Base-by-base conservation (phyloP, 1,140 invertebrate species). In the Aphis craccivora region DNA sequence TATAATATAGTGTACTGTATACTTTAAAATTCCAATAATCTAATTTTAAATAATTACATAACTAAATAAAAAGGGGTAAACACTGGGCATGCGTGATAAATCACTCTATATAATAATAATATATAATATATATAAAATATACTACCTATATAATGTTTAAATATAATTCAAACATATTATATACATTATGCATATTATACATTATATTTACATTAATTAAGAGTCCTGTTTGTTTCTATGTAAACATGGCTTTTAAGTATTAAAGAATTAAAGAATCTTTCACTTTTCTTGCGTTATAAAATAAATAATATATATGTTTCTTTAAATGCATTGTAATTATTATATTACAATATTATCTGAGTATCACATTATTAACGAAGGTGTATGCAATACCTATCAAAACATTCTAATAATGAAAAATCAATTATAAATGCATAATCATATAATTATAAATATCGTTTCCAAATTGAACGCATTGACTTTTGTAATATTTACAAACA, bases 401-500 rank as follows among this genome's bases (percentile, higher is more conserved):
- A 67, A 18, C 14, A 67, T n/a, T n/a, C 30, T n/a, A 67, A 4
- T n/a, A 67, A 67, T 67, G 14, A n/a, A 67, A 67, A 67, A 67
- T 18, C 60, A 18, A 67, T 67, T 67, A 67, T n/a, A 14, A 14
- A 87, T 37, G 37, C 23, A 84, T 3, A 25, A 84, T 7, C 43
- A 40, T 84, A 84, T 84, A 84, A 84, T 84, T 20, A 23, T 43
- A 84, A 43, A 30, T 67, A 67, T 25, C 14, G 3, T 84, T 84
- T 40, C 23, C 83, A 84, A 84, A 84, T 43, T 84, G 30, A 11
- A 43, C 23, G 23, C 3, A 43, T 86, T n/a, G 84, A 45, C 25
- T 86, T 86, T 18, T 86, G 25, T 87, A 87, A 35, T 87, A 87
- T 87, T 87, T 87, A 87, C 30, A 35, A 87, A 89, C 88, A 23